phyloP scores from a whole-genome alignment of 1,140 invertebrate genomes.

The Cherax quadricarinatus region DNA sequence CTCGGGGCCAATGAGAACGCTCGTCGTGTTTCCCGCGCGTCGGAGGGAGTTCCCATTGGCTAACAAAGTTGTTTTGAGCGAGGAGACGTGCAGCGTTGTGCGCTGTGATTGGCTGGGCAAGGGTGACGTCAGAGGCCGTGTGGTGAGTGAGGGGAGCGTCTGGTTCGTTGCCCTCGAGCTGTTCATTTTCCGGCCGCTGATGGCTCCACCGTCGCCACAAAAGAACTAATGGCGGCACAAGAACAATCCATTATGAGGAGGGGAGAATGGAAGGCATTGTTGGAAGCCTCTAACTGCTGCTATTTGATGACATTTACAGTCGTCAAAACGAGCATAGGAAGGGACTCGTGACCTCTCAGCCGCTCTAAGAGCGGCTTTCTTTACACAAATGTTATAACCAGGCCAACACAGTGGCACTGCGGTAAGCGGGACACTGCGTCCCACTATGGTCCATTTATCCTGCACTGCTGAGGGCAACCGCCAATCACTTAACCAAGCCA shows the following conservation, averaged over 20 bases:
- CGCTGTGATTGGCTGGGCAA: neutral
- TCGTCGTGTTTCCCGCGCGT: neutral
- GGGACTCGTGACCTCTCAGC: slow-evolving; percentile 46
- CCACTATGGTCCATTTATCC: neutral
- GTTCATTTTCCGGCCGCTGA: slow-evolving; percentile 70
- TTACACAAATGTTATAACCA: slow-evolving; percentile 36
- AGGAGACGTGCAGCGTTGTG: neutral
- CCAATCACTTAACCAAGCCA: neutral
- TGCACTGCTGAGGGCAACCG: neutral
- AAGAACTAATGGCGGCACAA: slow-evolving; percentile 70
- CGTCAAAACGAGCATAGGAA: slow-evolving; percentile 60
- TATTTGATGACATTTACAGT: slow-evolving; percentile 69
- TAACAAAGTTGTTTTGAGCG: neutral
- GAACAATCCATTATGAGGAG: slow-evolving; percentile 68
- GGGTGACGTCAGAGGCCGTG: slow-evolving; percentile 54
- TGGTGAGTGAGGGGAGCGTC: slow-evolving; percentile 59
- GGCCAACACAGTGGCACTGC: slow-evolving; percentile 1
- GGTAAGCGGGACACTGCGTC: slow-evolving; percentile 5
- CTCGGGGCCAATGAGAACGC: slow-evolving; percentile 39
- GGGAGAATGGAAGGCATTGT: slow-evolving; percentile 69
- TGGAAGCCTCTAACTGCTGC: slow-evolving; percentile 66
- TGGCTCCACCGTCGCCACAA: slow-evolving; percentile 64
- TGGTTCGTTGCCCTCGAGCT: slow-evolving; percentile 62
- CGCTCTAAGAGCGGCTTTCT: slow-evolving; percentile 46
- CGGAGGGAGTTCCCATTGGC: slow-evolving; percentile 35